Percentiles rank a stretch among this genome's conserved stretches.
Conservation (phyloP, 1,140 invertebrate species). For the Drosophila aff. region DNA sequence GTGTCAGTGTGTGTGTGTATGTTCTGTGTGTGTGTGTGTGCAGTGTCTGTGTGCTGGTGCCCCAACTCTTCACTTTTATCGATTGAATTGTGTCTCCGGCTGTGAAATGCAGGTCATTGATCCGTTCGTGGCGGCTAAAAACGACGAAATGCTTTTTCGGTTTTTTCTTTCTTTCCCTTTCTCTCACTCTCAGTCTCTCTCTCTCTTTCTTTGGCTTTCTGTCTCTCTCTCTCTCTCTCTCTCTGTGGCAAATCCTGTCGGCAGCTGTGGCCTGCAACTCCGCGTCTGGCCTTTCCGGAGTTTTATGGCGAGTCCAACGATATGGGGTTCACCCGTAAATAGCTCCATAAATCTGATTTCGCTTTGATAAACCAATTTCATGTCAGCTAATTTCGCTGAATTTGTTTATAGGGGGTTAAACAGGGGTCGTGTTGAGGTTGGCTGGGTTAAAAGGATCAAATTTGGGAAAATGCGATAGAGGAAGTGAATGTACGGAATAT, state of each 20-base stretch:
- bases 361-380: conserved; percentile 30
- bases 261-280: conserved; percentile 37
- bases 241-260: not conserved
- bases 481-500: not conserved
- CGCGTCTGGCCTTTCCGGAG: conserved; percentile 6
- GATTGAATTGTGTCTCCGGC: conserved; percentile 82
- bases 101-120: conserved; percentile 84
- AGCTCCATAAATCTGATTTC: conserved; percentile 35
- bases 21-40: conserved; percentile 50
- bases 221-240: not conserved
- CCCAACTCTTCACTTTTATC: conserved; percentile 83
- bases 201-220: not conserved
- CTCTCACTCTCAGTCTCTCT: conserved; percentile 11
- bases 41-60: conserved; percentile 65
- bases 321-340: not conserved
- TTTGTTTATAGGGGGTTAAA: conserved; percentile 1
- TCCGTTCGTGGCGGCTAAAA: conserved; percentile 69
- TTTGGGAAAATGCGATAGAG: not conserved
- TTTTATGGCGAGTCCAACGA: conserved; percentile 2
- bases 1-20: conserved; percentile 38
- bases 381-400: conserved; percentile 13
- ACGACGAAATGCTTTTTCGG: conserved; percentile 61
- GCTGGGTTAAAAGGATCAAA: not conserved
- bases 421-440: not conserved
- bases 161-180: conserved; percentile 21